Evolutionary conservation across 35 echinoderm and acorn worm genomes (phyloP), one percentile per base, ranked within the genome.

Genomic region (Lytechinus variegatus): DNA sequence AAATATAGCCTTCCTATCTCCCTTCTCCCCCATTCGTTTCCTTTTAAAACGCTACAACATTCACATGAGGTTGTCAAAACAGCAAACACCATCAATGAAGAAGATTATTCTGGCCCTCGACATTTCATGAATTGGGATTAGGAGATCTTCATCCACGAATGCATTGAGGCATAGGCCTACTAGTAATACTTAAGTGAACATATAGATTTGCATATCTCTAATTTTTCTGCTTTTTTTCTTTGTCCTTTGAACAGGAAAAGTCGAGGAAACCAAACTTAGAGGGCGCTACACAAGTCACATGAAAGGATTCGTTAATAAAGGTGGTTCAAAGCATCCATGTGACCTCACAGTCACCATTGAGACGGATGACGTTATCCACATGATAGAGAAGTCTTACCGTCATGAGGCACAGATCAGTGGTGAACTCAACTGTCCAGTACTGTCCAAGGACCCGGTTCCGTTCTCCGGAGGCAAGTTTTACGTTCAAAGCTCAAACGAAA

Each of bases 231-330:
- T 79, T 79, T 79, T 24, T 79, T 4, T 79, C 21, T 1, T 79
- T 79, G 66, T 79, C 66, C 8, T 16, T 79, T 79, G 16, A 79
- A 79, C 88, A 90, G 88, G 88, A 14, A 44, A 90, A 44, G 88
- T 28, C 51, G 92, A 57, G 12, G 92, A 54, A 54, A 14, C 29
- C 11, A 95, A 93, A 86, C 95, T 95, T 6, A 95, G 95, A n/a
- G 95, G 96, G 56, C 93, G 97, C 55, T 97, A 96, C 93, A 96
- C 97, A 24, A 95, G 95, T 29, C 92, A 92, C 79, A 97, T 97
- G 97, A 54, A 44, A 9, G 97, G 97, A 9, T 86, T 89, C 24
- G 56, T 97, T 16, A 86, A 94, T 56, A 94, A 95, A 54, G 94
- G 94, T 9, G 92, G 86, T 52, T 53, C 86, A 16, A 89, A 52